Base-by-base conservation (phyloP, 2,888 invertebrate genomes). In the Microchrysa polita region DNA sequence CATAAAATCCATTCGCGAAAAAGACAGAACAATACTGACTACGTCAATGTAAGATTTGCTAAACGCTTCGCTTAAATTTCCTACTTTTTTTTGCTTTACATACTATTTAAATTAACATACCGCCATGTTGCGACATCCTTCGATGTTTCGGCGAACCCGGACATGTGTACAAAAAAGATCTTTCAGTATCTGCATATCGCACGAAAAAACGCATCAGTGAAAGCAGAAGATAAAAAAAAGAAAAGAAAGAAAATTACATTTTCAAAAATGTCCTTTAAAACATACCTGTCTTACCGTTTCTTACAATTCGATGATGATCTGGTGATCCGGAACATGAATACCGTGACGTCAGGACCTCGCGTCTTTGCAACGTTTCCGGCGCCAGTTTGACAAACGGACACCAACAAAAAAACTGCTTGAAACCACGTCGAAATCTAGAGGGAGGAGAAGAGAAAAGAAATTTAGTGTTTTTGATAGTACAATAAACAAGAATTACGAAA, bases 321-420 rank as follows among this genome's bases (percentile, higher is more conserved):
- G 94, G 90, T 5, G 94, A 94, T 67, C 93, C 92, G 74, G 92
- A 91, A 79, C 92, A 93, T 73, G 93, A 90, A 78, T 93, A 90
- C 67, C 93, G 90, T 12, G 92, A 91, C 10, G 93, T 93, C 73
- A 93, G 88, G 1, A 91, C 92, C 78, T 93, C 90, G 75, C 93
- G 88, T 73, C 94, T 87, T 14, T 89, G 91, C 55, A 93, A 83
- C 0, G 90, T 88, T 74, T 91, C 90, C 1, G 90, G 89, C 16
- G 89, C 89, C 42, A 93, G 87, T 18, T 90, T 88, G 23, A 94
- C 90, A 80, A 90, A 91, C 2, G 93, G 93, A 80, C 95, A 92
- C 87, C 95, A 97, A 80, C 93, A 92, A 86, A 97, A 96, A 83
- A 96, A 93, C 83, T 94, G 93, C 81, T 93, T 93, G 86, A 97